Evolutionary conservation across 2,888 invertebrate genomes (phyloP).

Genomic region (Harmothoe impar): DNA sequence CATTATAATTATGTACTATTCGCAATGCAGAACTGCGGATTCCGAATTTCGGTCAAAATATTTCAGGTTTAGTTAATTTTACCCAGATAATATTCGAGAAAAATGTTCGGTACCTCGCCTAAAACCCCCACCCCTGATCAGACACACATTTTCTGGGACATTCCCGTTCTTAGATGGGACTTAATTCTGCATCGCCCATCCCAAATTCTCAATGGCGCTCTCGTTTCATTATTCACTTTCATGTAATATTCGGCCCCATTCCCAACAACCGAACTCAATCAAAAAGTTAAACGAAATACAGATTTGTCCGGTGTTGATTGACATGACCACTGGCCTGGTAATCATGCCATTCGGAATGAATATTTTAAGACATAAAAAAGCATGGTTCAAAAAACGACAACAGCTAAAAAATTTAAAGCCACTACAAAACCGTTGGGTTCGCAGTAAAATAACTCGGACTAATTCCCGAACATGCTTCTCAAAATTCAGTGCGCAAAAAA

Average conservation of each 20-base stretch:
- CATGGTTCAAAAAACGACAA: not conserved
- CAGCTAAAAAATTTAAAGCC: not conserved
- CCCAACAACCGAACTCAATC: not conserved
- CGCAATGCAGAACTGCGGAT: too few relatives aligned
- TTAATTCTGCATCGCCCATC: not conserved
- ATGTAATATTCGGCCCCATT: not conserved
- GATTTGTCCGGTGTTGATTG: not conserved
- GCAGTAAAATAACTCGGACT: not conserved
- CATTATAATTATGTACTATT: too few relatives aligned
- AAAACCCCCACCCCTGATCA: not conserved
- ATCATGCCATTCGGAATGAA: slow-evolving; percentile 41
- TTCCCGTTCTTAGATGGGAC: not conserved
- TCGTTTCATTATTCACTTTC: slow-evolving; percentile 32
- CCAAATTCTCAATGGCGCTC: not conserved
- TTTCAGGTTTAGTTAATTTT: too few relatives aligned
- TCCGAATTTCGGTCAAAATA: too few relatives aligned
- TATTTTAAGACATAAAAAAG: not conserved
- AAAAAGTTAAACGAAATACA: slow-evolving; percentile 9
- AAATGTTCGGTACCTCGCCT: not conserved
- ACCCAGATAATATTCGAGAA: not conserved
- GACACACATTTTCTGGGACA: not conserved
- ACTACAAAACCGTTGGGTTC: not conserved
- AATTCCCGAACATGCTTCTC: not conserved
- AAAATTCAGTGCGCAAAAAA: not conserved
- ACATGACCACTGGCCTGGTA: slow-evolving; percentile 16